A percentile compares a stretch with the other conserved stretches of the same genome.
Evolutionary conservation across 2,797 vertebrate species (phyloP).

Genomic region (Podarcis lilfordi): DNA sequence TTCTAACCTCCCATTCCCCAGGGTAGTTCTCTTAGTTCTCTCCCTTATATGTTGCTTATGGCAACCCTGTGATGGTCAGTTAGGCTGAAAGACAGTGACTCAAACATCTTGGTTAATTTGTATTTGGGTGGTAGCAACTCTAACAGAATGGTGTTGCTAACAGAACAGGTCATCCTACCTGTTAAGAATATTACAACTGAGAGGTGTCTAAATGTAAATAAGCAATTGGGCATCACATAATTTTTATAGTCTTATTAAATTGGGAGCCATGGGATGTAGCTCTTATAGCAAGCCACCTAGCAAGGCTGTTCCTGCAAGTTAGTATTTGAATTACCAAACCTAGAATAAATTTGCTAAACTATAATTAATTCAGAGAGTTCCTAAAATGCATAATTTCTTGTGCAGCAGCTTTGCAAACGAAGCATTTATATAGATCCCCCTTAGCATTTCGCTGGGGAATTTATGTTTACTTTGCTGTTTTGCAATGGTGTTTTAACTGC

Average conservation of each 20-base stretch:
- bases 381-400: background rate
- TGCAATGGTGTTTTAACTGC: slow-evolving; percentile 58
- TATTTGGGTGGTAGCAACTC: background rate
- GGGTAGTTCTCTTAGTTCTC: too few species aligned
- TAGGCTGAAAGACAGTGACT: background rate
- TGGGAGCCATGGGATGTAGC: too few species aligned
- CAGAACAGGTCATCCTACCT: too few species aligned
- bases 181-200: background rate
- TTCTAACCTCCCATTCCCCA: too few species aligned
- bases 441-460: slow-evolving; percentile 35
- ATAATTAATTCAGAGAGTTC: background rate
- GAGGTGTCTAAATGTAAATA: background rate
- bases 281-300: too few species aligned
- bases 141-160: too few species aligned
- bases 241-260: background rate
- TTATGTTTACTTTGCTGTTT: slow-evolving; percentile 46
- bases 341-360: background rate
- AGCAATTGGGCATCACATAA: background rate
- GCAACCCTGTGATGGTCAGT: too few species aligned
- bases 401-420: slow-evolving; percentile 35
- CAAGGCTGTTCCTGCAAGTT: background rate
- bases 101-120: background rate
- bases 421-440: slow-evolving; percentile 39
- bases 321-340: background rate
- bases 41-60: too few species aligned